Percentiles rank a stretch among this genome's conserved stretches.
Conservation (phyloP, 1,140 invertebrate genomes). For the Trichonephila clavipes region DNA sequence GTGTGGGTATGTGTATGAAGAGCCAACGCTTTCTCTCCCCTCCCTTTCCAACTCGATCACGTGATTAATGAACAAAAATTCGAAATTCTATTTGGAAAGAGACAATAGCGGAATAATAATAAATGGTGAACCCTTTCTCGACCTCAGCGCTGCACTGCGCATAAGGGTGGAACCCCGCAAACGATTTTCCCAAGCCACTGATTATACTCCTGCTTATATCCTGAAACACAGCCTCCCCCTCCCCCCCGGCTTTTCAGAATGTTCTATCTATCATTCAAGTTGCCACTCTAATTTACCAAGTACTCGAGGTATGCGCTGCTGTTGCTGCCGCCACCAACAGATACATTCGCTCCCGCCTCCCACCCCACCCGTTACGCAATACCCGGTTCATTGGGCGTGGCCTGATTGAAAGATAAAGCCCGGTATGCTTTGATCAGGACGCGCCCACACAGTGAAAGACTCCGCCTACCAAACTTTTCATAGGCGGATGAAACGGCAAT, state of each 20-base stretch:
- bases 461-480: slow-evolving; percentile 26
- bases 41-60: neutral
- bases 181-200: slow-evolving; percentile 34
- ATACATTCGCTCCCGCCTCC: neutral
- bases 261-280: slow-evolving; percentile 59
- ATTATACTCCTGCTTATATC: slow-evolving; percentile 39
- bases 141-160: neutral
- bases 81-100: slow-evolving; percentile 62
- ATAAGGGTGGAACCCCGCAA: slow-evolving; percentile 46
- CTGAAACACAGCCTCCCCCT: neutral
- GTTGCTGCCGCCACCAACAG: slow-evolving; percentile 13
- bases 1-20: neutral
- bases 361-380: slow-evolving; percentile 57
- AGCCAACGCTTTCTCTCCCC: neutral
- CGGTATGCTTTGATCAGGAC: neutral
- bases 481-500: neutral
- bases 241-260: neutral
- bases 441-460: neutral
- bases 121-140: slow-evolving; percentile 47
- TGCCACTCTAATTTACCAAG: slow-evolving; percentile 43
- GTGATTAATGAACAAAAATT: slow-evolving; percentile 31
- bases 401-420: neutral
- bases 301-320: slow-evolving; percentile 1
- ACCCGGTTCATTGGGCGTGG: neutral
- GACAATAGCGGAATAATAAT: slow-evolving; percentile 54